phyloP scores from a whole-genome alignment of 2,888 invertebrate genomes.

The Tipula vernalis region DNA sequence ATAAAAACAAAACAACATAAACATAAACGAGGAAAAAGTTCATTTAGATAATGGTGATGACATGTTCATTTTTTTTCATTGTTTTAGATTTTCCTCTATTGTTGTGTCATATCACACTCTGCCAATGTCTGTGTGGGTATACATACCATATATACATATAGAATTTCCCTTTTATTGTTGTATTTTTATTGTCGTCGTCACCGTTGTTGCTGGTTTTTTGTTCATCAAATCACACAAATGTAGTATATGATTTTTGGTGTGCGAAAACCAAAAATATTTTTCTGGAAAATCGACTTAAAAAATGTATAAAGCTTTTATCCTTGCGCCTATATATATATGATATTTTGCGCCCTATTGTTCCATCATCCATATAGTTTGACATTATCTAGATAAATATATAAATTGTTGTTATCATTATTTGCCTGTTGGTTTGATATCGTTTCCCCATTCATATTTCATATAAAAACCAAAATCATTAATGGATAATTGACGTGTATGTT shows the following conservation, averaged over 20 bases:
- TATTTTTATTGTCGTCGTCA: not conserved
- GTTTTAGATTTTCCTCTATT: not conserved
- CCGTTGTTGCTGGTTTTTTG: not conserved
- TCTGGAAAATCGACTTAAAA: not conserved
- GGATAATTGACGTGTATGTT: not conserved
- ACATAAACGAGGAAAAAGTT: not conserved
- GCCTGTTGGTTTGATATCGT: not conserved
- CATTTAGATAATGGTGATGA: constrained; percentile 8
- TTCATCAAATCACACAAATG: not conserved
- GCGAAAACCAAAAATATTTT: not conserved
- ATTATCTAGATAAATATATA: not conserved
- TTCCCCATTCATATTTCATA: not conserved
- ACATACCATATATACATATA: not conserved
- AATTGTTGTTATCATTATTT: not conserved
- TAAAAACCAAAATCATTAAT: not conserved
- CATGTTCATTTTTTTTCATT: not conserved
- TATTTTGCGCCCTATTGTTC: not conserved
- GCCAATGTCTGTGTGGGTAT: not conserved
- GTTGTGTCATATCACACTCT: not conserved
- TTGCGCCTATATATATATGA: not conserved
- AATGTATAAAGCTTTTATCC: not conserved
- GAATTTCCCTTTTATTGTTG: not conserved
- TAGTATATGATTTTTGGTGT: not conserved
- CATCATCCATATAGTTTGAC: not conserved
- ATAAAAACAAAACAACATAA: not conserved